Evolutionary conservation across 2,888 invertebrate species (phyloP), one percentile per base, ranked within the genome.

Genomic region (Anagyrus pseudococci): DNA sequence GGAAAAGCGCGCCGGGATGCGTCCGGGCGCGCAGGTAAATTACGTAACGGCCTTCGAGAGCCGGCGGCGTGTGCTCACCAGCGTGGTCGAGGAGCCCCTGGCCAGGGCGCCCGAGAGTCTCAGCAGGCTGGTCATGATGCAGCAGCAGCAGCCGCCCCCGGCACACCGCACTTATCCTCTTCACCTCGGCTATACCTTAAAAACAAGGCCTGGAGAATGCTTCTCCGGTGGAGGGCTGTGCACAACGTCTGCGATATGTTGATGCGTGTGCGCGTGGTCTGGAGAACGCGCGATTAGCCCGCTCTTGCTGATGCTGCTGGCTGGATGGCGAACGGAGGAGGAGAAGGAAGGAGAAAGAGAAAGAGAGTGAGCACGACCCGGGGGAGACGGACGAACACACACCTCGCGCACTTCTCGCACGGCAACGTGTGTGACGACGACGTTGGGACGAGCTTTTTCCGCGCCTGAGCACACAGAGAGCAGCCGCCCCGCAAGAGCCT

Each of bases 381-480:
- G 29, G 10, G 15, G n/a, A n/a, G n/a, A n/a, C n/a, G 33, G 2
- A 37, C 33, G 33, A 13, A 10, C 33, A 37, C 33, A 37, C 66
- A 66, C 66, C 73, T 74, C 73, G 73, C 77, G 77, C 72, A 76
- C 77, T 76, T 76, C 74, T 74, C 72, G 73, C 70, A 76, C 75
- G 73, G 72, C 73, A 71, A 74, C 64, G 73, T 37, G 33, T 37
- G 33, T 73, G 72, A 73, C 52, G 58, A 20, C 43, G 47, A n/a
- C 15, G 33, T 73, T 72, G 72, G 48, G 58, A 20, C 15, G 33
- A 37, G 61, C 33, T 55, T 50, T 50, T n/a, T 53, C 17, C 10
- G 37, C 19, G 52, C 50, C 22, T 37, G 13, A 15, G 8, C 33
- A n/a, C n/a, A n/a, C n/a, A n/a, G n/a, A n/a, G n/a, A n/a, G n/a